Evolutionary conservation across 2,113 vertebrate species (phyloP), one percentile per base, ranked within the genome.

Genomic region (Hydropotes inermis): DNA sequence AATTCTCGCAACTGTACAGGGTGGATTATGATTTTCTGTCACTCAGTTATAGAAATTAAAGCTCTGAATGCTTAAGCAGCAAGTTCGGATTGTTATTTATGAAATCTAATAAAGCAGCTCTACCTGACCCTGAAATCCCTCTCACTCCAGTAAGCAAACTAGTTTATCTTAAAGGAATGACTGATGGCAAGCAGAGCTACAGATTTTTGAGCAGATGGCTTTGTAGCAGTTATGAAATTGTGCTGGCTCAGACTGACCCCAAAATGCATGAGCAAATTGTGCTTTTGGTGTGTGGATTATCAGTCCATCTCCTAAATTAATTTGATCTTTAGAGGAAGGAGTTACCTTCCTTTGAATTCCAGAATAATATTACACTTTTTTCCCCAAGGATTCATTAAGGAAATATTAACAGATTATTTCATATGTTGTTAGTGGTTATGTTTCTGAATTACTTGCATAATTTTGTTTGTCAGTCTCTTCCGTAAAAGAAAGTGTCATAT

Each of bases 151-250:
- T 87, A 30, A 91, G 45, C 13, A 55, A 88, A 14, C 3, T 50
- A 91, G 55, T 95, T 91, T 96, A 87, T 95, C 52, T 82, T 94
- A 61, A 91, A 81, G 50, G 45, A 76, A 84, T 90, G 33, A 89
- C 16, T 19, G 4, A 36, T 43, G 16, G 27, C 36, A 87, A 89
- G 52, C 33, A 76, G 89, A 95, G n/a, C 2, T 90, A 23, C 43
- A 87, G 60, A 47, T 47, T 92, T 89, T 76, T 81, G 55, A 97
- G n/a, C 83, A 96, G 70, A 89, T 88, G 52, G 74, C 47, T 33
- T 95, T 50, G 54, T 64, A 39, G 39, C 61, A 96, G 25, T 87
- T 96, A 86, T 60, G 89, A 91, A 97, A 95, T 79, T 43, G 57
- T 85, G 27, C 30, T 64, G 39, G 47, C 12, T 58, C 50, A 74